A percentile compares a stretch with the other conserved stretches of the same genome.
phyloP scores from a whole-genome alignment of 1,140 invertebrate species.

The Mamestra configurata region DNA sequence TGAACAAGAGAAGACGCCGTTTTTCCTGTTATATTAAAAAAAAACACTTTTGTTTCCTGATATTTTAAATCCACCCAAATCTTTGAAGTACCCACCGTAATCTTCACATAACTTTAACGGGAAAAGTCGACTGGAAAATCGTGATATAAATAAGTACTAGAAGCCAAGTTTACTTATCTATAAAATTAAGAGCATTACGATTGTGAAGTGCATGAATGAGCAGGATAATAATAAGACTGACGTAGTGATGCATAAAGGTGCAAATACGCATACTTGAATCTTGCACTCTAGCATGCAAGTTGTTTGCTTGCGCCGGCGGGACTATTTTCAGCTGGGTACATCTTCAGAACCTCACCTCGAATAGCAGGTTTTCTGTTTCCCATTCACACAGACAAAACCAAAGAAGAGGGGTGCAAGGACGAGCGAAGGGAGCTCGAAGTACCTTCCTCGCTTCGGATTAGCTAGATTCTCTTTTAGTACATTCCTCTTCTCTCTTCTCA shows the following conservation, averaged over 20 bases:
- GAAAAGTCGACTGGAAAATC: neutral
- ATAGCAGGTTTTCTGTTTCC: no score
- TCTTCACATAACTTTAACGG: neutral
- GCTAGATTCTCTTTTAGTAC: no score
- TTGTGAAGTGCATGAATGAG: slow-evolving; percentile 21
- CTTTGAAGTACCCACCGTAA: neutral
- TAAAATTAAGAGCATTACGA: slow-evolving; percentile 11
- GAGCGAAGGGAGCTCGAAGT: no score
- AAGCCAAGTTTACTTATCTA: slow-evolving; percentile 4
- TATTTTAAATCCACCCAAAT: neutral
- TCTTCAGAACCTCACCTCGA: no score
- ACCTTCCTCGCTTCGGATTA: no score
- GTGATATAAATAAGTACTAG: neutral
- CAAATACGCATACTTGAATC: neutral
- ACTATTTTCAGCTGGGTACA: no score
- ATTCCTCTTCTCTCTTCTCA: no score
- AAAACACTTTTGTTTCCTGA: neutral
- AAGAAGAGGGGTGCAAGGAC: no score
- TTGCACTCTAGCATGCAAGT: neutral
- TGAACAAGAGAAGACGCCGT: neutral
- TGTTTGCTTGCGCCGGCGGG: no score
- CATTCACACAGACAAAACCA: no score
- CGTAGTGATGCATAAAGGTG: neutral
- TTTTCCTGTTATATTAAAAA: neutral
- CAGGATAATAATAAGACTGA: neutral